phyloP scores from a whole-genome alignment of 2,797 vertebrate genomes.

The Melanotaenia trifasciata region DNA sequence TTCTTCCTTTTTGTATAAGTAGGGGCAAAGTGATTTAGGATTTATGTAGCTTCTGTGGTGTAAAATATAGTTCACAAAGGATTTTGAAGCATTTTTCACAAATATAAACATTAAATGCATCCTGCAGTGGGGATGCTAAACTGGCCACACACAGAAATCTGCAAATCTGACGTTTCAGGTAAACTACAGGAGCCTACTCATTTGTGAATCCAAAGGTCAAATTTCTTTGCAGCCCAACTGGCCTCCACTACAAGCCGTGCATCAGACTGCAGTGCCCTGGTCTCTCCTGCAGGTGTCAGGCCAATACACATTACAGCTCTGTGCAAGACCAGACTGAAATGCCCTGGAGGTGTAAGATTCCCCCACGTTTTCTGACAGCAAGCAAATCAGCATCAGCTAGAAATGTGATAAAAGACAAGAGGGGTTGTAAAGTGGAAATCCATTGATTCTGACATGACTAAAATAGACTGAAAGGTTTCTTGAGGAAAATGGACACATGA shows the following conservation, averaged over 20 bases:
- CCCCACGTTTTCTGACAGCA: slow-evolving; percentile 42
- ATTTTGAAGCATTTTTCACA: not conserved
- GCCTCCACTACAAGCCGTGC: slow-evolving; percentile 23
- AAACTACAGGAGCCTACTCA: slow-evolving; percentile 38
- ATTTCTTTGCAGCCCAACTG: slow-evolving; percentile 50
- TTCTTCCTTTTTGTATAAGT: not conserved
- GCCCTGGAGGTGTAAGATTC: slow-evolving; percentile 51
- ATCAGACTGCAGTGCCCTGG: slow-evolving; percentile 47
- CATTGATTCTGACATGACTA: slow-evolving; percentile 20
- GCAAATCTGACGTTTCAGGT: slow-evolving; percentile 37
- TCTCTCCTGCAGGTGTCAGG: slow-evolving; percentile 77
- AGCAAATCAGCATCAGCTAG: slow-evolving; percentile 42
- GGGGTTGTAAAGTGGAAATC: slow-evolving; percentile 28
- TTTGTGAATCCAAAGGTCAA: slow-evolving; percentile 37
- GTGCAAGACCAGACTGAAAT: slow-evolving; percentile 24
- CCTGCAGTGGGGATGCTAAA: not conserved
- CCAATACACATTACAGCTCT: slow-evolving; percentile 41
- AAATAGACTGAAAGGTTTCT: slow-evolving; percentile 24
- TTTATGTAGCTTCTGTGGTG: not conserved
- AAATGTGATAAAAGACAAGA: slow-evolving; percentile 35
- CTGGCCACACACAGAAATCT: not conserved
- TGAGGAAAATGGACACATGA: slow-evolving; percentile 24
- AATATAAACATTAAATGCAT: not conserved
- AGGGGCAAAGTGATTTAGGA: not conserved
- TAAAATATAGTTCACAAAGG: not conserved